Percentiles rank a stretch among this genome's conserved stretches.
phyloP scores from a whole-genome alignment of 2,113 vertebrate species.

The Diphyllodes magnificus region DNA sequence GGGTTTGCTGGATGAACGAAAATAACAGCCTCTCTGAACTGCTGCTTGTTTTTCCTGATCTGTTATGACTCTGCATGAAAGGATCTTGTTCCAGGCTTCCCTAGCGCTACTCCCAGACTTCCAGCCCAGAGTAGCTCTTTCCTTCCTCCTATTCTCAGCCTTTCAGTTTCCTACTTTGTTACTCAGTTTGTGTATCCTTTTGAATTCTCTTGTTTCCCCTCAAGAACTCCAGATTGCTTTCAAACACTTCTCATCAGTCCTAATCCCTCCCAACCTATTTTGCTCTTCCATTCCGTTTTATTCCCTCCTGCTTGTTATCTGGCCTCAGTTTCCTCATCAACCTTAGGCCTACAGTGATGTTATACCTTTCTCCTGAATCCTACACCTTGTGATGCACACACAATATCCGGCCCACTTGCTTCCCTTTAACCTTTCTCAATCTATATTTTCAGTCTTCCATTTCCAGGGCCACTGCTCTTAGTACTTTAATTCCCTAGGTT shows the following conservation, averaged over 20 bases:
- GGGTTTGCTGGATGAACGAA: neutral
- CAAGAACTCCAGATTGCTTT: neutral
- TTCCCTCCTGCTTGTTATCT: neutral
- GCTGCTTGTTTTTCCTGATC: neutral
- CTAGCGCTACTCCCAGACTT: neutral
- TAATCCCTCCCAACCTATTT: neutral
- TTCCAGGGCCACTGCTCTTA: neutral
- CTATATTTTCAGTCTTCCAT: neutral
- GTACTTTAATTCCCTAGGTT: neutral
- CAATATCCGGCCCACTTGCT: neutral
- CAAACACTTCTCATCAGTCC: neutral
- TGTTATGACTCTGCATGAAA: neutral
- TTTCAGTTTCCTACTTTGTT: neutral
- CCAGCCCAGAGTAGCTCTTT: neutral
- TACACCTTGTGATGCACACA: neutral
- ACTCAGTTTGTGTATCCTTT: neutral
- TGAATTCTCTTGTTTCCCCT: neutral
- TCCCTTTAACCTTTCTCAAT: neutral
- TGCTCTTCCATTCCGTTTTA: neutral
- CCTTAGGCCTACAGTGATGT: accelerated
- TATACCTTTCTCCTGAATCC: neutral
- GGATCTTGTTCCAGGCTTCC: neutral
- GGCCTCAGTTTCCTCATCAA: neutral
- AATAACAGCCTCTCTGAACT: neutral
- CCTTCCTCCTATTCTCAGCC: neutral